Base-by-base conservation (phyloP, 1,140 invertebrate genomes). In the Vanessa tameamea region DNA sequence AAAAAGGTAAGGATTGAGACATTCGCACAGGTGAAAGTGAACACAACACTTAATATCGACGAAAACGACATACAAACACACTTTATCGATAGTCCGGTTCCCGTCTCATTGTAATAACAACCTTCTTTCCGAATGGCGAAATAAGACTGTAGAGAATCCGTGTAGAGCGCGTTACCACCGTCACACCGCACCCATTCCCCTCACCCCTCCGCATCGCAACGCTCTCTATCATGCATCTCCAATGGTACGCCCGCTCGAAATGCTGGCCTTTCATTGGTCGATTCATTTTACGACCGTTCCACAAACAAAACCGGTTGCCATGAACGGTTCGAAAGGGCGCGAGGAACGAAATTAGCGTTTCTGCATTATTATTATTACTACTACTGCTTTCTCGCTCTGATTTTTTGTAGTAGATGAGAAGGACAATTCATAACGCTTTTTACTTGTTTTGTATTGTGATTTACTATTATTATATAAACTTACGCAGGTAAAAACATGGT, bases 61-160 rank as follows among this genome's bases (percentile, higher is more conserved):
- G 88, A 91, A 92, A 91, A 90, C 90, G 90, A 90, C 89, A 92
- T 92, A 92, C 90, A 92, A 90, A 91, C 90, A 91, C 90, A 92
- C 90, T 92, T 92, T 92, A 91, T 91, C 90, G 88, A 90, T 83
- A 90, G 89, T 90, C 87, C 87, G 84, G 82, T 84, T 84, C 84
- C 84, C 86, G 87, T 87, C 83, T 91, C 88, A 91, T 91, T 84
- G 85, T 87, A 81, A 88, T 85, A 86, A 90, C 90, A 91, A 89
- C 89, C 89, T 90, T 89, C 90, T 86, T 86, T 91, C 78, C 84
- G 88, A 90, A 84, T 85, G 84, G 87, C 84, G 83, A 87, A 91
- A 90, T 85, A 90, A 86, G 83, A 92, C 90, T 91, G 86, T 81
- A 69, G 77, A 71, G 78, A 79, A 72, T 82, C 78, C 73, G 78